Evolutionary conservation across 2,888 invertebrate species (phyloP), one percentile per base, ranked within the genome.

Genomic region (Anaspis maculata): DNA sequence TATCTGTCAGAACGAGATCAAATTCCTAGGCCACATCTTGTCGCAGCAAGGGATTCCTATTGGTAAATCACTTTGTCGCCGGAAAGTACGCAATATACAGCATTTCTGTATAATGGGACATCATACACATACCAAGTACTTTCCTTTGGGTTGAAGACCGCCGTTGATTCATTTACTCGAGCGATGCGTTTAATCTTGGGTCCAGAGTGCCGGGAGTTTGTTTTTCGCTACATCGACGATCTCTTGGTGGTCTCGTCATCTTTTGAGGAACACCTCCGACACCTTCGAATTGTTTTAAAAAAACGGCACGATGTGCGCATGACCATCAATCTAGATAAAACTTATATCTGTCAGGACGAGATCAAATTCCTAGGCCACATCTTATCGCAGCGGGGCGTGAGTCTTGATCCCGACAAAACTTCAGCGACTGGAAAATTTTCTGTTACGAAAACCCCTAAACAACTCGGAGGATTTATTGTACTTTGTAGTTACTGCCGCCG

Each of bases 171-270:
- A 24, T 49, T 49, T 37, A 23, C 19, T 5, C 19, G 49, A 3
- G 25, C 31, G 9, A 34, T 45, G 35, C 39, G 40, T 19, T 10
- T 26, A 12, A 32, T 44, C 12, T 28, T 60, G 3, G 55, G 52
- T 1, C 39, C 49, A 14, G 54, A 50, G 35, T 30, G n/a, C n/a
- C n/a, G n/a, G n/a, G n/a, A n/a, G n/a, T n/a, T n/a, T n/a, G n/a
- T n/a, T n/a, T n/a, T n/a, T 48, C 3, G 27, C 22, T 59, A 59
- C 34, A 42, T 59, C 5, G 56, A 57, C 40, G 57, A 59, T 30
- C 28, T 57, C 6, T 9, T 19, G 19, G 19, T 19, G 5, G 19
- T 19, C 19, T 19, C 19, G 5, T 19, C 19, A 19, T 19, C 19
- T 19, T 19, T 19, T 19, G 19, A 19, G 9, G 5, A 19, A 19